Evolutionary conservation across 2,113 vertebrate genomes (phyloP).

Genomic region (Melanostigma gelatinosum): DNA sequence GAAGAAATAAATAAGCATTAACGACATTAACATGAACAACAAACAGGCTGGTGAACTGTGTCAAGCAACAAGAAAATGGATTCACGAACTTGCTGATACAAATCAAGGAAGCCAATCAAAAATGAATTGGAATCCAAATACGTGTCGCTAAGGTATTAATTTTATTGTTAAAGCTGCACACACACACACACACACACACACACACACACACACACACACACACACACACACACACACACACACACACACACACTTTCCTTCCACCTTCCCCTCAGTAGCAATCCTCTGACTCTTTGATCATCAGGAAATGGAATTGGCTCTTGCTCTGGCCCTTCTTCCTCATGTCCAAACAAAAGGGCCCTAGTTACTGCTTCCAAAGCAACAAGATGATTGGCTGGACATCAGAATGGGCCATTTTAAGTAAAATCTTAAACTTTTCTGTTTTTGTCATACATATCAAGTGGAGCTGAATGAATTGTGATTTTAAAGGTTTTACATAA

Average conservation of each 20-base stretch:
- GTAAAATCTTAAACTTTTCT: background rate
- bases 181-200: conserved; percentile 12
- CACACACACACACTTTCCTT: conserved; percentile 50
- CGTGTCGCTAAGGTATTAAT: conserved; percentile 36
- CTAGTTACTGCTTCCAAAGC: conserved; percentile 41
- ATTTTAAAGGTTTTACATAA: background rate
- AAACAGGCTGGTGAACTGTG: background rate
- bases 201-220: background rate
- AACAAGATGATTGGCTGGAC: conserved; percentile 26
- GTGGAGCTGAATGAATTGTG: background rate
- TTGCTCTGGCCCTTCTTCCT: conserved; percentile 33
- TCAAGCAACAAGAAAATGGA: conserved; percentile 14
- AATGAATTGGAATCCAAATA: conserved; percentile 50
- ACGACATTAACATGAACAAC: background rate
- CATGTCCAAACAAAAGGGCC: conserved; percentile 23
- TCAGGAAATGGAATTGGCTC: conserved; percentile 60
- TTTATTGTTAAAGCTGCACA: conserved; percentile 26
- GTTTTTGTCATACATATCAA: background rate
- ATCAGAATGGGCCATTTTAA: background rate
- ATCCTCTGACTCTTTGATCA: conserved; percentile 41
- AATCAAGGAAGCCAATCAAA: conserved; percentile 29
- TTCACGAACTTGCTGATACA: background rate
- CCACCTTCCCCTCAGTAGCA: conserved; percentile 12
- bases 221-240: background rate
- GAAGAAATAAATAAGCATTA: background rate